Evolutionary conservation across 1,140 invertebrate genomes (phyloP), one percentile per base, ranked within the genome.

Genomic region (Camponotus floridanus): DNA sequence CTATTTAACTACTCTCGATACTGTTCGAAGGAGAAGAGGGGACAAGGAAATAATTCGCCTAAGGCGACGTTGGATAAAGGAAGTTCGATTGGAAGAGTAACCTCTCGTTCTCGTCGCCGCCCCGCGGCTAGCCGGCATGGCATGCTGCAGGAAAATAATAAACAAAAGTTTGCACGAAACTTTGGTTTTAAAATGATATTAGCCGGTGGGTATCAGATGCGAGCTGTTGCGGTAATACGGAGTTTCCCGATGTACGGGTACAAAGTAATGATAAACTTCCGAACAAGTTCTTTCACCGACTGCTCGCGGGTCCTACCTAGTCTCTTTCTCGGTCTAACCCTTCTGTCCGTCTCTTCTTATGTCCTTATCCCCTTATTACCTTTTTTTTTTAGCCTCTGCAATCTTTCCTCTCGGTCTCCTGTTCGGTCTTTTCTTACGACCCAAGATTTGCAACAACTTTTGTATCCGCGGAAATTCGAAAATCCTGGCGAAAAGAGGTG

Each of bases 131-230:
- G 59, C 70, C 64, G 51, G 31, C 70, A 21, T 51, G 64, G 78
- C 26, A n/a, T 55, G 71, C 87, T 68, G 76, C 65, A 55, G 74
- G 87, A 87, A 93, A 92, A 93, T 93, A 91, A 93, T 93, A 93
- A 94, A 92, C 88, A 92, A 91, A 93, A 93, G 92, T 93, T 92
- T 90, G 55, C 68, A 76, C 51, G 79, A 88, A 94, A 94, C 92
- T 94, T 94, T 93, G 92, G 92, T 94, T 94, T 94, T 93, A 93
- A 93, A 93, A 94, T 93, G 91, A 92, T 94, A 93, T 94, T 93
- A 91, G 89, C 78, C 84, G 78, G 64, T 39, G 81, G 88, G 70
- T 85, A 89, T 89, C 88, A 78, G 74, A 74, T 39, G 67, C 62
- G 55, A 70, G 79, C 18, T 31, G 84, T 67, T 86, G 79, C 45